These are phyloP conservation scores for Fulica atra DNA, from an alignment of 2,113 vertebrate species.

Conservation along the genomic window DNA sequence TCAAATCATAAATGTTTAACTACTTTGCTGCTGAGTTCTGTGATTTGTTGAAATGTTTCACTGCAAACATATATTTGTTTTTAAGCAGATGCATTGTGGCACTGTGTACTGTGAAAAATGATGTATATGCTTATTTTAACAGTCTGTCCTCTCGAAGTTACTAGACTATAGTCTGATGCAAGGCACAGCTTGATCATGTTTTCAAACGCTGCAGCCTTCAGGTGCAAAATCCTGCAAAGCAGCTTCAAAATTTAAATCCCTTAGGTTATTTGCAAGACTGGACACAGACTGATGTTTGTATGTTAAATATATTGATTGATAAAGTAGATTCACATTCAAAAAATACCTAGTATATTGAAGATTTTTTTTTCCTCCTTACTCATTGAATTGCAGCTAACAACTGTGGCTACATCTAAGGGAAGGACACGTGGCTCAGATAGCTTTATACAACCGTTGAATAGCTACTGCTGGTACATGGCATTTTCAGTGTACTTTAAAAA, in stretches of 20 bases:
- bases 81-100: constrained; percentile 64
- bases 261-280: constrained; percentile 55
- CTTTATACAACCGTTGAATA: not conserved
- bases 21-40: constrained; percentile 83
- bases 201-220: constrained; percentile 43
- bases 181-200: not conserved
- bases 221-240: constrained; percentile 59
- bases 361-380: constrained; percentile 38
- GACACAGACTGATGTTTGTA: constrained; percentile 46
- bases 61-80: constrained; percentile 69
- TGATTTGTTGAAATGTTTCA: constrained; percentile 80
- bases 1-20: constrained; percentile 91
- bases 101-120: constrained; percentile 41
- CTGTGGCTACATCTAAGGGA: constrained; percentile 1
- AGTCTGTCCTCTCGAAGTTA: constrained; percentile 3
- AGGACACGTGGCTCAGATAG: not conserved
- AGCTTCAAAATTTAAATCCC: constrained; percentile 58
- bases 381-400: constrained; percentile 14
- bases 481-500: not conserved
- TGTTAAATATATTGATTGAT: constrained; percentile 51
- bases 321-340: not conserved
- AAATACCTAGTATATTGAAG: not conserved
- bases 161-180: constrained; percentile 3
- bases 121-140: constrained; percentile 61
- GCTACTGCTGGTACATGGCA: not conserved